Percentiles rank a stretch among this genome's conserved stretches.
Conservation (phyloP, 1,140 invertebrate genomes). For the Diuraphis noxia region DNA sequence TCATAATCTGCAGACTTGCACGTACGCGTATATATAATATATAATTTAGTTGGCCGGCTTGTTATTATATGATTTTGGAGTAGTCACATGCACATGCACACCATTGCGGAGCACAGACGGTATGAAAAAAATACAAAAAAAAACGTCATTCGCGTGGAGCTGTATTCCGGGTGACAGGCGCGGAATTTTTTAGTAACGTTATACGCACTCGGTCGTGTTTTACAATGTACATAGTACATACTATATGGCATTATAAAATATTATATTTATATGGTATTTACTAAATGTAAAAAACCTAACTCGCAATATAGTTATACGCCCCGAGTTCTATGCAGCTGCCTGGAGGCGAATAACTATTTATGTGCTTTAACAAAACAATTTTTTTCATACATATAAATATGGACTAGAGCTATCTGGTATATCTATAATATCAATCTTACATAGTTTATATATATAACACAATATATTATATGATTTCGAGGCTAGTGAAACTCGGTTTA, state of each 20-base stretch:
- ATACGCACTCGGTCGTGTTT: background rate
- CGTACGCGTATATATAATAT: conserved; percentile 9
- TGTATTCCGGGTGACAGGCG: background rate
- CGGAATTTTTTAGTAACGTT: conserved; percentile 2
- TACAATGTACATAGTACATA: background rate
- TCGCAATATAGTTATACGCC: conserved; percentile 5
- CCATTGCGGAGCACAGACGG: conserved; percentile 14
- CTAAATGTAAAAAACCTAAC: background rate
- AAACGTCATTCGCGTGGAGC: background rate
- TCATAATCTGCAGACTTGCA: background rate
- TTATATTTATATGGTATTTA: background rate
- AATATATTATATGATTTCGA: background rate
- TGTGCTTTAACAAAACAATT: conserved; percentile 24
- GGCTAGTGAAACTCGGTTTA: conserved; percentile 40
- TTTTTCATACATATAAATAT: background rate
- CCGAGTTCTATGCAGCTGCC: no score
- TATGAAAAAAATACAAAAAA: background rate
- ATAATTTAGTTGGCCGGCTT: background rate
- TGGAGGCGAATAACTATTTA: no score
- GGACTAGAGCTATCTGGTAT: background rate
- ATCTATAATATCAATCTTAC: conserved; percentile 13
- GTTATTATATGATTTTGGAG: background rate
- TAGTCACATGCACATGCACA: background rate
- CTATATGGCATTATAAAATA: background rate
- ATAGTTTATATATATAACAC: no score